Evolutionary conservation across 2,113 vertebrate genomes (phyloP).

Genomic region (Marcusenius ussheri): DNA sequence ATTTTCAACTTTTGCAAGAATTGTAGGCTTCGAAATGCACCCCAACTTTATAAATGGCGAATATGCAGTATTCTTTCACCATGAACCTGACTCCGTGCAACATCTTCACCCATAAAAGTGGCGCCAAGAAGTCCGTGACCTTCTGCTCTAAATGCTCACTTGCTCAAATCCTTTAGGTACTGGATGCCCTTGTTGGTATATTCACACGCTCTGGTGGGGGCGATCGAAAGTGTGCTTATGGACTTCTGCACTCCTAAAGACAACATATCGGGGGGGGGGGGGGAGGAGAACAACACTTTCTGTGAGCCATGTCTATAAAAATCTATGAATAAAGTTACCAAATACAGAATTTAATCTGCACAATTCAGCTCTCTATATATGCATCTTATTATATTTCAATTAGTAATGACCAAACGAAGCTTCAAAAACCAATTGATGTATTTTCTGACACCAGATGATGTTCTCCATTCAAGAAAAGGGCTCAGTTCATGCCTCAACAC

Average conservation of each 20-base stretch:
- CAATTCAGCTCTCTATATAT: background rate
- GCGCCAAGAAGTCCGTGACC: background rate
- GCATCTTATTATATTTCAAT: background rate
- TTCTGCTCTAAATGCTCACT: conserved; percentile 49
- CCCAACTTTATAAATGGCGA: background rate
- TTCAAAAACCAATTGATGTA: background rate
- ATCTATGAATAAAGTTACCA: background rate
- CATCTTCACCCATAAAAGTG: conserved; percentile 33
- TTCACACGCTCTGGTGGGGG: conserved; percentile 66
- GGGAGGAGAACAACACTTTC: background rate
- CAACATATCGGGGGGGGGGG: background rate
- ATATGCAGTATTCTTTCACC: background rate
- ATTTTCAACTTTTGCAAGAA: background rate
- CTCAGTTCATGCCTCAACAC: background rate
- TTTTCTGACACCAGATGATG: background rate
- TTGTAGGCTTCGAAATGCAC: background rate
- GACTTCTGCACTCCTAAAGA: conserved; percentile 71
- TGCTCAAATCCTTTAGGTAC: conserved; percentile 70
- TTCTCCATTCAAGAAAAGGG: background rate
- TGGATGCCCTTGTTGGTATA: conserved; percentile 70
- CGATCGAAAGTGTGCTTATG: conserved; percentile 71
- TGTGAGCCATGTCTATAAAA: background rate
- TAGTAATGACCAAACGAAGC: background rate
- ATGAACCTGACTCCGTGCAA: conserved; percentile 21
- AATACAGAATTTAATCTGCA: background rate